A percentile compares a stretch with the other conserved stretches of the same genome.
phyloP scores from a whole-genome alignment of 1,140 invertebrate genomes.

The Mylabris phalerata region DNA sequence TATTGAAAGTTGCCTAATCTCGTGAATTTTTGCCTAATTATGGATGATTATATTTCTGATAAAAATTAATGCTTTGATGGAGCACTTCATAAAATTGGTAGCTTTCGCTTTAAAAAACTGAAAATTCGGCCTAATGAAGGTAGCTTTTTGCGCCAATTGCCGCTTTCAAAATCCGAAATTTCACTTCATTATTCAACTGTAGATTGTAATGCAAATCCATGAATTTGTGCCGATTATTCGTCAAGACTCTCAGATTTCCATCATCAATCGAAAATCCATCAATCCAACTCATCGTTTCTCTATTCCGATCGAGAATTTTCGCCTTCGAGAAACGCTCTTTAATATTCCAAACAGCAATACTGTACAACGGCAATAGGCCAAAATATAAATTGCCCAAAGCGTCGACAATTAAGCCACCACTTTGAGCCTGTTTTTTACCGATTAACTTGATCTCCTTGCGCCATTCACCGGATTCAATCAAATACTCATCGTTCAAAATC shows the following conservation, averaged over 20 bases:
- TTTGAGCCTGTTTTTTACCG: conserved; percentile 56
- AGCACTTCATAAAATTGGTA: too few species aligned
- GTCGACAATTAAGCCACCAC: conserved; percentile 63
- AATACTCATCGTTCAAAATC: conserved; percentile 48
- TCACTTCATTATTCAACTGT: conserved; percentile 26
- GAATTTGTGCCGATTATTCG: conserved; percentile 58
- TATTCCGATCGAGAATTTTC: conserved; percentile 56
- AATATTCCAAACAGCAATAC: conserved; percentile 59
- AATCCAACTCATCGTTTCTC: conserved; percentile 59
- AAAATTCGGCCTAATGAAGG: conserved; percentile 12
- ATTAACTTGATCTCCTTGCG: conserved; percentile 45
- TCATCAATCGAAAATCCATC: conserved; percentile 57
- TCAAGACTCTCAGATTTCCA: conserved; percentile 55
- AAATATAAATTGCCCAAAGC: conserved; percentile 56
- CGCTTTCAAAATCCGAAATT: conserved; percentile 34
- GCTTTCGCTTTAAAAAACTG: too few species aligned
- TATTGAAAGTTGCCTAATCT: too few species aligned
- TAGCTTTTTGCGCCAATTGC: conserved; percentile 52
- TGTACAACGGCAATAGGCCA: conserved; percentile 55
- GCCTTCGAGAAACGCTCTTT: conserved; percentile 38
- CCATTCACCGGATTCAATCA: conserved; percentile 36
- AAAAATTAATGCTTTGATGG: too few species aligned
- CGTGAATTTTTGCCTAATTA: too few species aligned
- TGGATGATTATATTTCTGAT: too few species aligned
- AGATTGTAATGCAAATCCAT: conserved; percentile 14